phyloP scores from a whole-genome alignment of 2,888 invertebrate species.

The Morpho helenor region DNA sequence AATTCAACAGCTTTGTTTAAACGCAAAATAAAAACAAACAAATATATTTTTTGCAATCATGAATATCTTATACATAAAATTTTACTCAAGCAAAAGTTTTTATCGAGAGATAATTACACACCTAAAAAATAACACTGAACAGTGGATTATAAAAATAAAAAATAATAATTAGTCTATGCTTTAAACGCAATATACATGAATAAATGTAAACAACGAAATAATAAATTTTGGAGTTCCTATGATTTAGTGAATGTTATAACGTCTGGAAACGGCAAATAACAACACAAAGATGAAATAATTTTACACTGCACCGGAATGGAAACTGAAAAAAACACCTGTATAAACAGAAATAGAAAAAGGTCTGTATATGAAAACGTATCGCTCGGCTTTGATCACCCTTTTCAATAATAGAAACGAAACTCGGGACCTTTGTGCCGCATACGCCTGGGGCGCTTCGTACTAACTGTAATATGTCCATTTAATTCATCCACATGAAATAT shows the following conservation, averaged over 20 bases:
- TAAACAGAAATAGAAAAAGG: constrained; percentile 56
- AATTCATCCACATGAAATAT: constrained; percentile 47
- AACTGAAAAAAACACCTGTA: constrained; percentile 52
- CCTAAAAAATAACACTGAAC: no score
- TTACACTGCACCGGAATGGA: constrained; percentile 44
- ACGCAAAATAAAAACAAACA: no score
- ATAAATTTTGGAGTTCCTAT: no score
- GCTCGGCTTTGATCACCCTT: constrained; percentile 73
- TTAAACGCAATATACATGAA: no score
- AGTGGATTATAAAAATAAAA: no score
- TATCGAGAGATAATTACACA: no score
- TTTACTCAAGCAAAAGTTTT: no score
- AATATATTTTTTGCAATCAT: no score
- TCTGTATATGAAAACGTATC: constrained; percentile 64
- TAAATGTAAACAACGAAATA: no score
- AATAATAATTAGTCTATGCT: no score
- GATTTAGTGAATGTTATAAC: constrained; percentile 13
- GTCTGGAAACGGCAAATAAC: constrained; percentile 30
- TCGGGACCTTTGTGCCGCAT: constrained; percentile 52
- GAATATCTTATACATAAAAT: no score
- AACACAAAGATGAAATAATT: constrained; percentile 40
- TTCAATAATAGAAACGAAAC: constrained; percentile 65
- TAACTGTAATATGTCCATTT: constrained; percentile 62
- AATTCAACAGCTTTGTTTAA: no score
- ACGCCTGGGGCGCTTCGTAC: constrained; percentile 46